Evolutionary conservation across 2,113 vertebrate species (phyloP).

Genomic region (Butorides virescens): DNA sequence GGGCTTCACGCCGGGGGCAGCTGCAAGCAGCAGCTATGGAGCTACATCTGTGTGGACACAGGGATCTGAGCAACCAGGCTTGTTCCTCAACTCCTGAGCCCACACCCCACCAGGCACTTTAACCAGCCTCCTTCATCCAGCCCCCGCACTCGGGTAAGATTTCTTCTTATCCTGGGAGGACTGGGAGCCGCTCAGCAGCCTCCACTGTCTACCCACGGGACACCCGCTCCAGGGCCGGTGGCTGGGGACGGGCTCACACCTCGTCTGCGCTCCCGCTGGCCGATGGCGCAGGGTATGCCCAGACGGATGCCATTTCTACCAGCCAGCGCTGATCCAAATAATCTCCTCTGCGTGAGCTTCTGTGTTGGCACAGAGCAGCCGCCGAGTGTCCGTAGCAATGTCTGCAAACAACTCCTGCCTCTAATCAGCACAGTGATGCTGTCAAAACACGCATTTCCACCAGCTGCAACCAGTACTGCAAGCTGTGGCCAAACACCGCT

Average conservation of each 20-base stretch:
- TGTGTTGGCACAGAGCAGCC: not conserved
- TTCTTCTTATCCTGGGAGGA: not conserved
- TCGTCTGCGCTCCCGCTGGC: rapidly evolving
- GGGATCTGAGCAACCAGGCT: not conserved
- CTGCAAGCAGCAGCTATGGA: rapidly evolving
- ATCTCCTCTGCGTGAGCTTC: not conserved
- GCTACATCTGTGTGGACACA: rapidly evolving
- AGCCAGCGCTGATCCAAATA: not conserved
- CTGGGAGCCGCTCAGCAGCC: not conserved
- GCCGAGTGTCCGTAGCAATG: not conserved
- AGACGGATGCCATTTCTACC: not conserved
- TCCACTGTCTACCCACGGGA: not conserved
- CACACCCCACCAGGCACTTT: not conserved
- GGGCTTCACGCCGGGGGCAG: not conserved
- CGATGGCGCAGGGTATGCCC: rapidly evolving
- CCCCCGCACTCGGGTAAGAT: not conserved
- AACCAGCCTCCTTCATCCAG: not conserved
- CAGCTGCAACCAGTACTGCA: not conserved
- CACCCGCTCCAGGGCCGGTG: not conserved
- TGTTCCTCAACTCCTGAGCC: not conserved
- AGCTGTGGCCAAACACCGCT: not conserved
- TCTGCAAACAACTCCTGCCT: not conserved
- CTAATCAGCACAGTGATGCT: not conserved
- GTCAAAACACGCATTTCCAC: not conserved
- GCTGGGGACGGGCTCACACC: not conserved